Conservation (phyloP, 2,888 invertebrate genomes). For the Callinectes sapidus region DNA sequence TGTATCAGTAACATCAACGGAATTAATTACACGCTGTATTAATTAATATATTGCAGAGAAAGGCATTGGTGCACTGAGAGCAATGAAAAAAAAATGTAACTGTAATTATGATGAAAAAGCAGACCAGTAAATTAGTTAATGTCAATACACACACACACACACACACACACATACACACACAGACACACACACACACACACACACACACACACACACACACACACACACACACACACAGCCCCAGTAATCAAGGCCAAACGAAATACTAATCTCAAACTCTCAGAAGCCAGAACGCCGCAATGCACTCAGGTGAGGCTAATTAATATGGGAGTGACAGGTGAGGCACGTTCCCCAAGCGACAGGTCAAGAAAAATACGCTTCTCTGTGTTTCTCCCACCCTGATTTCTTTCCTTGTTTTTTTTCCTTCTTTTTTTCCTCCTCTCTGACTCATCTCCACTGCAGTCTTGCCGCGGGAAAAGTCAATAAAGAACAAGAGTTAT, state of each 20-base stretch:
- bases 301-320: neutral
- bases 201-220: constrained; percentile 25
- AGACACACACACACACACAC: constrained; percentile 21
- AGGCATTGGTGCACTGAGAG: neutral
- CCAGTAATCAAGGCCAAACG: neutral
- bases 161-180: neutral
- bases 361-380: neutral
- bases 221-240: neutral
- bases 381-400: neutral
- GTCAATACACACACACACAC: neutral
- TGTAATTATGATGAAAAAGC: neutral
- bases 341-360: neutral
- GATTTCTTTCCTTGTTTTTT: neutral
- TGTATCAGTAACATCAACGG: neutral
- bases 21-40: neutral
- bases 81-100: neutral
- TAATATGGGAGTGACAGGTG: neutral
- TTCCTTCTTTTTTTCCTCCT: neutral
- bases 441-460: neutral
- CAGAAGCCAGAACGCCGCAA: neutral
- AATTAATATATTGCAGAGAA: neutral
- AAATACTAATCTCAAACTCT: neutral
- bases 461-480: neutral
- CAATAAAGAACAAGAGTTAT: neutral
- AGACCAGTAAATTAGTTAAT: neutral